phyloP scores from a whole-genome alignment of 1,140 invertebrate species.

The Muscidifurax raptorellus region DNA sequence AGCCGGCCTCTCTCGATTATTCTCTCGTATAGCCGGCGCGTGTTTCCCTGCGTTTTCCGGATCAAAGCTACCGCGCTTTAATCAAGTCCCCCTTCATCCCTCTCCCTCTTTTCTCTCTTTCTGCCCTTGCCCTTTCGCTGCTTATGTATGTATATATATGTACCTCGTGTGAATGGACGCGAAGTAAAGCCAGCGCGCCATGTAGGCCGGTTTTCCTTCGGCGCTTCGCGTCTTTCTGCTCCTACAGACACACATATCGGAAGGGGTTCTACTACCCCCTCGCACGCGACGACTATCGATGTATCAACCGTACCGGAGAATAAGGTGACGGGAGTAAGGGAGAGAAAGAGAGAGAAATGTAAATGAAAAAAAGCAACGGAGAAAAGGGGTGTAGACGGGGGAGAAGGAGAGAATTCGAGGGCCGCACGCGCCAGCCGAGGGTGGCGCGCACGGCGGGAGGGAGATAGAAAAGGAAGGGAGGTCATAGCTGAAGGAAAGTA shows the following conservation, averaged over 20 bases:
- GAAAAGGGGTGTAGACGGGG: background rate
- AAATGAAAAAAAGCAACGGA: conserved; percentile 10
- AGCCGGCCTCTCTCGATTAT: background rate
- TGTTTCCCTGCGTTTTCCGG: background rate
- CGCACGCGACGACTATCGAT: background rate
- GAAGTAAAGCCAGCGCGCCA: background rate
- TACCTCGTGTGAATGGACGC: background rate
- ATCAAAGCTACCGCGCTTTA: background rate
- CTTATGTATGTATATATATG: background rate
- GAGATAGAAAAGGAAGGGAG: conserved; percentile 49
- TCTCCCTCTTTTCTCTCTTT: background rate
- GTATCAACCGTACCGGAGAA: background rate
- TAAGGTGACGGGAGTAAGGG: background rate
- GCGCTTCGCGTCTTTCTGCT: background rate
- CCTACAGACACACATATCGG: conserved; percentile 1
- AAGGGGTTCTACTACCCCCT: background rate
- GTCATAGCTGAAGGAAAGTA: conserved; percentile 74
- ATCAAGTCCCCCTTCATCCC: background rate
- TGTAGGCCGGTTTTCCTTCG: background rate
- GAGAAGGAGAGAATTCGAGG: background rate
- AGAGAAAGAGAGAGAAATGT: background rate
- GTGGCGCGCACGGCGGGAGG: background rate
- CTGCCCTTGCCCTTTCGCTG: conserved; percentile 16
- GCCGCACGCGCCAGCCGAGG: conserved; percentile 7
- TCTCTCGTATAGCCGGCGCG: background rate